These are phyloP conservation scores for Pagetopsis macropterus DNA, from an alignment of 2,797 vertebrate genomes.

Conservation along the genomic window DNA sequence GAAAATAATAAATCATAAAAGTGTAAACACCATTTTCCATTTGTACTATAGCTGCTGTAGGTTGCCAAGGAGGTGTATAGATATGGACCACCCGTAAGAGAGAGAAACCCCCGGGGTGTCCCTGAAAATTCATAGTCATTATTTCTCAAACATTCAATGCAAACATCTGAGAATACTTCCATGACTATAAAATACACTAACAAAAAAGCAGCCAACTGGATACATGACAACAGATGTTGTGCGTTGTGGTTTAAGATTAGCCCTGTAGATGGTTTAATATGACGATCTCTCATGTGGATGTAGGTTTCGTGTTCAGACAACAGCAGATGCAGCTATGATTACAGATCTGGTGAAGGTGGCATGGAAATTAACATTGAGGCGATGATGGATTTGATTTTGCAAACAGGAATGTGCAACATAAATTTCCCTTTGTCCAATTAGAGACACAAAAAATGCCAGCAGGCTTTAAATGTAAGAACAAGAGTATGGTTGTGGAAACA, in stretches of 20 bases:
- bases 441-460: constrained; percentile 10
- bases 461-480: constrained; percentile 11
- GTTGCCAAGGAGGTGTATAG: constrained; percentile 2
- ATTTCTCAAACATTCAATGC: constrained; percentile 49
- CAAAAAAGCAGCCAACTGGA: constrained; percentile 24
- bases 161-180: constrained; percentile 18
- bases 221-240: constrained; percentile 50
- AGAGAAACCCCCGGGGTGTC: constrained; percentile 31
- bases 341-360: constrained; percentile 59
- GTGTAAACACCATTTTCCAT: constrained; percentile 23
- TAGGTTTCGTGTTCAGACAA: constrained; percentile 64
- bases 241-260: constrained; percentile 18
- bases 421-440: constrained; percentile 40
- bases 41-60: constrained; percentile 25
- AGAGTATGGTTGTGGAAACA: constrained; percentile 10
- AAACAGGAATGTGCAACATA: constrained; percentile 45
- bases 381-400: constrained; percentile 44
- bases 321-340: constrained; percentile 58
- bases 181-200: constrained; percentile 10
- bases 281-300: constrained; percentile 15
- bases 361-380: constrained; percentile 57
- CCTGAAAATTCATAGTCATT: constrained; percentile 39
- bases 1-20: constrained; percentile 19
- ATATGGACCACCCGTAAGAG: constrained; percentile 65
- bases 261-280: constrained; percentile 38